Percentiles rank a stretch among this genome's conserved stretches.
These are phyloP conservation scores for Lottia gigantea DNA, from an alignment of 2,888 invertebrate species.

Conservation along the genomic window DNA sequence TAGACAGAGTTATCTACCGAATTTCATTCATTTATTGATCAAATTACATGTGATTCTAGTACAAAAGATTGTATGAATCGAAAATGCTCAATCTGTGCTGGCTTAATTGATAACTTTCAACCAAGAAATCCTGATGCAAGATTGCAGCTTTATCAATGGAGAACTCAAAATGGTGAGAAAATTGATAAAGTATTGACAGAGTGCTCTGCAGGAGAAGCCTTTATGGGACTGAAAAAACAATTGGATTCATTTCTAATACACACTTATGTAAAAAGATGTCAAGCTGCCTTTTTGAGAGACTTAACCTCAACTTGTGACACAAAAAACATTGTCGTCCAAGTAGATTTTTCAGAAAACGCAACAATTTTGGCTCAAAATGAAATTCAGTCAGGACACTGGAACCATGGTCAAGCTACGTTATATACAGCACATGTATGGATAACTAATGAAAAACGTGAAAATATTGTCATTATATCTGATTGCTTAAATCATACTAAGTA, in stretches of 20 bases:
- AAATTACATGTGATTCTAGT: neutral
- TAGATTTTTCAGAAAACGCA: neutral
- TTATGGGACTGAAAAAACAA: neutral
- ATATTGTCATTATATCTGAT: neutral
- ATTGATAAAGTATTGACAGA: neutral
- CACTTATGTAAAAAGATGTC: neutral
- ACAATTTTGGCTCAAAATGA: neutral
- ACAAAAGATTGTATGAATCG: neutral
- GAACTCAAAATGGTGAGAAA: neutral
- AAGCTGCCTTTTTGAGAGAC: neutral
- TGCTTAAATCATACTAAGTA: neutral
- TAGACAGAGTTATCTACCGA: neutral
- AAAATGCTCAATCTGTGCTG: neutral
- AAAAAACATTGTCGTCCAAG: neutral
- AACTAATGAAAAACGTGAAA: neutral
- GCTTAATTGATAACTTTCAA: neutral
- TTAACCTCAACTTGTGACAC: neutral
- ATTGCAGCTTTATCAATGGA: neutral
- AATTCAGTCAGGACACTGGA: neutral
- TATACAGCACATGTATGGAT: slow-evolving; percentile 1
- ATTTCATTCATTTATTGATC: too few species aligned
- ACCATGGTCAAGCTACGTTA: neutral
- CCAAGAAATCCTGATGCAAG: neutral
- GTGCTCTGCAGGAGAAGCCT: neutral
- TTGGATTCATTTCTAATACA: neutral